Evolutionary conservation across 2,888 invertebrate genomes (phyloP).

Genomic region (Caenorhabditis sp.): DNA sequence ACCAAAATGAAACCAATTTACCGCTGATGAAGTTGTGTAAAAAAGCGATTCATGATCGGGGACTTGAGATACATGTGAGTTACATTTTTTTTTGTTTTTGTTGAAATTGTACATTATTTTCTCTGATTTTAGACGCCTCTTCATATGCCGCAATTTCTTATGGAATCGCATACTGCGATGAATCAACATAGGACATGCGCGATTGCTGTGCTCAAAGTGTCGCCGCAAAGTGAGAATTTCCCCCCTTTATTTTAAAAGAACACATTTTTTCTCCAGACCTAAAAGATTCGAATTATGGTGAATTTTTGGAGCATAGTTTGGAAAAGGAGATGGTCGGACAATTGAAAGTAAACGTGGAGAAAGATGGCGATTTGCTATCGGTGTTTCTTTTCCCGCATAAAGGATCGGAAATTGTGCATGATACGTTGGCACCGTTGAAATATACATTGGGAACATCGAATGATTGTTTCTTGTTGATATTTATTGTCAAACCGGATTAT

Average conservation of each 20-base stretch:
- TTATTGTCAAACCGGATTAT: slow-evolving; percentile 15
- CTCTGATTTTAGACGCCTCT: slow-evolving; percentile 19
- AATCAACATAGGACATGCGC: slow-evolving; percentile 16
- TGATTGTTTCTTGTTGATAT: slow-evolving; percentile 30
- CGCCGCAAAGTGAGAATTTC: background rate
- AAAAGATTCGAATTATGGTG: background rate
- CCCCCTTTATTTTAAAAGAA: background rate
- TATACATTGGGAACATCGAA: slow-evolving; percentile 26
- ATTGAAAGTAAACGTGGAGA: background rate
- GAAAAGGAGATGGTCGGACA: slow-evolving; percentile 22
- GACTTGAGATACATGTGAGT: background rate
- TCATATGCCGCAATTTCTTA: slow-evolving; percentile 17
- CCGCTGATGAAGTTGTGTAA: background rate
- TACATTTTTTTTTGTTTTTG: too few relatives aligned
- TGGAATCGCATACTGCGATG: slow-evolving; percentile 22
- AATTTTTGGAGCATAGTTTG: slow-evolving; percentile 20
- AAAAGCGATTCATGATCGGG: background rate
- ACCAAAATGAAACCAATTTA: background rate
- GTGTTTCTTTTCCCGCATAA: slow-evolving; percentile 31
- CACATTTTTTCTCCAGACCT: background rate
- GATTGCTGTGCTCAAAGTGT: slow-evolving; percentile 23
- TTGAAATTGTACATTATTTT: background rate
- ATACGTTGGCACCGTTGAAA: slow-evolving; percentile 32
- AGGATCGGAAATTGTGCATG: slow-evolving; percentile 29
- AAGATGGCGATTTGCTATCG: slow-evolving; percentile 18